Evolutionary conservation across 2,888 invertebrate genomes (phyloP).

Genomic region (Spodoptera littoralis): DNA sequence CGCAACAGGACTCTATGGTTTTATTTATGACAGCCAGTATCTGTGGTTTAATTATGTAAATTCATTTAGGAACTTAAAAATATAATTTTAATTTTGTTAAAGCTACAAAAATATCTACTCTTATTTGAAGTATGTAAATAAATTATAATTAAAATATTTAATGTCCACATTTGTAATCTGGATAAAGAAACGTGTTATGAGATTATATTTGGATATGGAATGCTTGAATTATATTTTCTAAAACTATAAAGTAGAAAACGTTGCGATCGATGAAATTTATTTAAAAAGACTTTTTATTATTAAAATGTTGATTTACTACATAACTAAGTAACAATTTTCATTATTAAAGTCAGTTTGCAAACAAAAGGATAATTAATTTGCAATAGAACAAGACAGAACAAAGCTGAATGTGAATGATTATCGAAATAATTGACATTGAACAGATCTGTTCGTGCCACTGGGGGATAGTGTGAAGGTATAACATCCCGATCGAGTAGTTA

Average conservation of each 20-base stretch:
- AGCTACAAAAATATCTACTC: conserved; percentile 3
- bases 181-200: background rate
- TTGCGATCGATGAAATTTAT: too few species aligned
- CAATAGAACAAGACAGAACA: background rate
- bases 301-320: too few species aligned
- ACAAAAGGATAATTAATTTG: background rate
- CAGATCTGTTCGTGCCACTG: conserved; percentile 1
- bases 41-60: conserved; percentile 1
- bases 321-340: too few species aligned
- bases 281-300: too few species aligned
- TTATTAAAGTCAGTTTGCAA: too few species aligned
- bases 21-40: conserved; percentile 7
- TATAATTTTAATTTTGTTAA: conserved; percentile 6
- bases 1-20: background rate
- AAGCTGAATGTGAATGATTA: conserved; percentile 11
- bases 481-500: conserved; percentile 14
- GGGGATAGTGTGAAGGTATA: conserved; percentile 12
- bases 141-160: conserved; percentile 12
- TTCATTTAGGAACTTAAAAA: background rate
- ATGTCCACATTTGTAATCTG: conserved; percentile 5
- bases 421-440: conserved; percentile 19
- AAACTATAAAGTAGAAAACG: too few species aligned
- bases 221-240: too few species aligned
- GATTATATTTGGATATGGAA: too few species aligned
- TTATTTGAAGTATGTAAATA: conserved; percentile 11